These are phyloP conservation scores for Uria lomvia DNA, from an alignment of 2,113 vertebrate species.

Conservation along the genomic window DNA sequence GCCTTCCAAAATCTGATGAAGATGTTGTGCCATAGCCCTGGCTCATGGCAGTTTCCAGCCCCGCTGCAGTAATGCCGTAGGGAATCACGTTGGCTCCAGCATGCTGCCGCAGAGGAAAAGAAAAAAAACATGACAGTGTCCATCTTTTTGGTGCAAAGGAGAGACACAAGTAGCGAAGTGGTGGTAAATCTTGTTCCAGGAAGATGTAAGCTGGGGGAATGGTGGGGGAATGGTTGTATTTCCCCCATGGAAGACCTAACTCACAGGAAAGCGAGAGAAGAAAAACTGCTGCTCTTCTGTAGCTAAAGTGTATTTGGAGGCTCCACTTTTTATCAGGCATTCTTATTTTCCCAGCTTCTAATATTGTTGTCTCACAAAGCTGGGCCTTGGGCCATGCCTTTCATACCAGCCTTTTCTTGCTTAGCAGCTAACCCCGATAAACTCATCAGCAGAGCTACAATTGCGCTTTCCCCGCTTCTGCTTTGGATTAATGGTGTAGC, in stretches of 20 bases:
- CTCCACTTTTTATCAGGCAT: background rate
- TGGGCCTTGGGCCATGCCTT: conserved; percentile 30
- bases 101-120: background rate
- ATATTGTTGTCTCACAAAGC: conserved; percentile 18
- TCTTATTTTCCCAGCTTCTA: conserved; percentile 27
- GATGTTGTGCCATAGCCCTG: background rate
- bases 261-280: background rate
- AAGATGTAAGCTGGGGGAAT: background rate
- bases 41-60: background rate
- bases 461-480: background rate
- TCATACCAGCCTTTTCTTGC: background rate
- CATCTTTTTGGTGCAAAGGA: background rate
- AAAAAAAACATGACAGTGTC: background rate
- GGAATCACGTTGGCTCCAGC: background rate
- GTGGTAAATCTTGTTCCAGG: background rate
- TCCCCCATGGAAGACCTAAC: background rate
- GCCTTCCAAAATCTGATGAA: background rate
- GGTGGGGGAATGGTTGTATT: background rate
- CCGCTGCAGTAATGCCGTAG: background rate
- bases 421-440: background rate
- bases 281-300: background rate
- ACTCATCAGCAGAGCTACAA: conserved; percentile 16
- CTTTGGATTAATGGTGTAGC: conserved; percentile 16
- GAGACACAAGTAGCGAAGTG: background rate
- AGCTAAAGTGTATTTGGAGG: background rate